Evolutionary conservation across 2,797 vertebrate species (phyloP).

Genomic region (Limnodromus scolopaceus): DNA sequence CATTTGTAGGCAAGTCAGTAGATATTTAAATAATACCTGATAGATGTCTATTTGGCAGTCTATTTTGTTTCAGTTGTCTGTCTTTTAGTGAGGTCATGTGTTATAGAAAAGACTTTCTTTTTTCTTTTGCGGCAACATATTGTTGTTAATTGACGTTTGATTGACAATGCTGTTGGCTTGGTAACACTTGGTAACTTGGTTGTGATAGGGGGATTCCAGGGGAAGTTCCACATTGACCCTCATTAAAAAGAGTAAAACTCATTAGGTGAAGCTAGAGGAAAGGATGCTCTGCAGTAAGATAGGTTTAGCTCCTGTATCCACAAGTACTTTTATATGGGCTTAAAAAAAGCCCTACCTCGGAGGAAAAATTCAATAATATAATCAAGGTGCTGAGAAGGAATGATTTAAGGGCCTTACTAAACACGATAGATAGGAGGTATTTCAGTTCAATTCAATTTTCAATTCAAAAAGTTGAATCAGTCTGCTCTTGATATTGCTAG

Average conservation of each 20-base stretch:
- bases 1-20: not conserved
- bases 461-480: not conserved
- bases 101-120: not conserved
- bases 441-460: not conserved
- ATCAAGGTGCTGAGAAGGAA: not conserved
- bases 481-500: not conserved
- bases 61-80: not conserved
- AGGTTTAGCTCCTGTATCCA: not conserved
- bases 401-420: not conserved
- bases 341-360: not conserved
- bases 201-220: not conserved
- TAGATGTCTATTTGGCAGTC: not conserved
- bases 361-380: not conserved
- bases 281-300: not conserved
- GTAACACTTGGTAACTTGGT: not conserved
- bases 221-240: not conserved
- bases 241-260: too few relatives aligned
- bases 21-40: not conserved
- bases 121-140: not conserved
- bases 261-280: not conserved
- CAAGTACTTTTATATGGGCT: not conserved
- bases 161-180: not conserved
- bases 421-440: not conserved
- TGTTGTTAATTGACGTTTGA: not conserved
- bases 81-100: not conserved